Evolutionary conservation across 2,113 vertebrate species (phyloP).

Genomic region (Cygnus buccinator): DNA sequence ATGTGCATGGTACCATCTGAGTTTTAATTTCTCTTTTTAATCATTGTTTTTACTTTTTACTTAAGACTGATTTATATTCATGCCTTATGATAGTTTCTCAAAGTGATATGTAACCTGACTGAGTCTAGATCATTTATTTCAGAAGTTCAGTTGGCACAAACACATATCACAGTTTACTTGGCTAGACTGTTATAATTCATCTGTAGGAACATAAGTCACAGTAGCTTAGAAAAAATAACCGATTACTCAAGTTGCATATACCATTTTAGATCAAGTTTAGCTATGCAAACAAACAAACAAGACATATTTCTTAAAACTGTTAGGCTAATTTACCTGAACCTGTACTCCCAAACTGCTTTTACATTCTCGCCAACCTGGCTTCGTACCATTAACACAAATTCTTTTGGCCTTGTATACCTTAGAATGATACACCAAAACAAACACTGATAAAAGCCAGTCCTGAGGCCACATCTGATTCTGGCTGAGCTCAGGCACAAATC

Average conservation of each 20-base stretch:
- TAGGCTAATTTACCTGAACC: neutral
- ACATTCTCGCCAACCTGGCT: neutral
- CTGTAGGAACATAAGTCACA: neutral
- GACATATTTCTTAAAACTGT: neutral
- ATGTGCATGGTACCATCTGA: neutral
- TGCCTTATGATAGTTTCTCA: neutral
- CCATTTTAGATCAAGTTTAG: neutral
- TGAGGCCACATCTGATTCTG: slow-evolving; percentile 46
- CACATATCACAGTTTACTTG: neutral
- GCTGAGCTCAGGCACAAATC: neutral
- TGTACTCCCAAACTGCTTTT: neutral
- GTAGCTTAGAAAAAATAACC: neutral
- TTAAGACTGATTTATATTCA: neutral
- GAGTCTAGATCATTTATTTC: slow-evolving; percentile 1
- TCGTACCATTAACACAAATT: neutral
- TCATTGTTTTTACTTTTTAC: neutral
- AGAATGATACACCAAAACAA: neutral
- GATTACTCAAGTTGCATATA: neutral
- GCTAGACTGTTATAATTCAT: neutral
- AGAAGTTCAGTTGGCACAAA: neutral
- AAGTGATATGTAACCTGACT: slow-evolving; percentile 13
- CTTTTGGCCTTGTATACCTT: neutral
- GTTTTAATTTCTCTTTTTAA: slow-evolving; percentile 25
- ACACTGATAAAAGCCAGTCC: slow-evolving; percentile 32
- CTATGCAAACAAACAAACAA: neutral